Conservation (phyloP, 2,797 vertebrate species). For the Adrianichthys oophorus region DNA sequence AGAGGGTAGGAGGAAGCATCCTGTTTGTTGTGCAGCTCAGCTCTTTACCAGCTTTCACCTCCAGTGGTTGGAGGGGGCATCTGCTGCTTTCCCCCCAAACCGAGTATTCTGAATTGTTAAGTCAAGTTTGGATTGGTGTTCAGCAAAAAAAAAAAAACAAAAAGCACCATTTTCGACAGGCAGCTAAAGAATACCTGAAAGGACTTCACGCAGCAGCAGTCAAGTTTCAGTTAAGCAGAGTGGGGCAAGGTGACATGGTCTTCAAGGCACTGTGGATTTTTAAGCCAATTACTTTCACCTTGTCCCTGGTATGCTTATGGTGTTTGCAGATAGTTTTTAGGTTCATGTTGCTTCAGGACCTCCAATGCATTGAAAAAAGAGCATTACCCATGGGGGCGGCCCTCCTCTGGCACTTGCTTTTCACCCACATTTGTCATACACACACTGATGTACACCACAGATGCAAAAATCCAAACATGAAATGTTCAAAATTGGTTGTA, state of each 20-base stretch:
- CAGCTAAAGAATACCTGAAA: slow-evolving; percentile 20
- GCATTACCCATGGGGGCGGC: slow-evolving; percentile 6
- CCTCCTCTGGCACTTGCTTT: slow-evolving; percentile 10
- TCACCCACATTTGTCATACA: slow-evolving; percentile 13
- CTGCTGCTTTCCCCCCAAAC: not conserved
- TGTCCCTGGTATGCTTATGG: slow-evolving; percentile 21
- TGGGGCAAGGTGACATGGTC: slow-evolving; percentile 58
- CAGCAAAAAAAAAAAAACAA: not conserved
- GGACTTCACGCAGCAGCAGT: slow-evolving; percentile 42
- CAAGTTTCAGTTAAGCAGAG: slow-evolving; percentile 24
- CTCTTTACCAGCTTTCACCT: no score
- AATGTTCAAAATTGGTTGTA: slow-evolving; percentile 18
- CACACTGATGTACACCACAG: slow-evolving; percentile 19
- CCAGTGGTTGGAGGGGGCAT: no score
- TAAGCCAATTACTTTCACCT: slow-evolving; percentile 53
- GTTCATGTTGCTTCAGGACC: slow-evolving; percentile 22
- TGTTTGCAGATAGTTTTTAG: slow-evolving; percentile 11
- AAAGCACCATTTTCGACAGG: slow-evolving; percentile 39
- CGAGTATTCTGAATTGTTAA: slow-evolving; percentile 1
- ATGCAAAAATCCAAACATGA: slow-evolving; percentile 22
- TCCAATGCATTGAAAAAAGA: slow-evolving; percentile 2
- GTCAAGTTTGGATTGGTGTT: slow-evolving; percentile 9
- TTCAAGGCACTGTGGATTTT: slow-evolving; percentile 65
- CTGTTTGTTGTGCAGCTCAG: no score
- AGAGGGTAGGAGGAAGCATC: slow-evolving; percentile 2